Base-by-base conservation (phyloP, 2,888 invertebrate species). In the Rhagium mordax region DNA sequence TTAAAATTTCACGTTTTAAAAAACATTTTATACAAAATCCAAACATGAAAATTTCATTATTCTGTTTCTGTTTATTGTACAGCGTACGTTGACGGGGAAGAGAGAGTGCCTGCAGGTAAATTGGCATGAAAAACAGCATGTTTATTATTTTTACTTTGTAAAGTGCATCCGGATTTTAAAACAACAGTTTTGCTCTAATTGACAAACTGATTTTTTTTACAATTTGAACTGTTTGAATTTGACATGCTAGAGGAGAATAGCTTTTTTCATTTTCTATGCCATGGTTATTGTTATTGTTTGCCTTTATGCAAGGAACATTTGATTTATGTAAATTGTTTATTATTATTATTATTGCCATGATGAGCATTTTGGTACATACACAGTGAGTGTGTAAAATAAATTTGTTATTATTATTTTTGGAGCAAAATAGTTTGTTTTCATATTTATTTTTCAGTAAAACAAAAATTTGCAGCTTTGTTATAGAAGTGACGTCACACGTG, bases 61-160 rank as follows among this genome's bases (percentile, higher is more conserved):
- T 66, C n/a, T 65, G 48, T 70, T 66, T 72, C 61, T 66, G 49
- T 70, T 76, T 70, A 21, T 67, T 68, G 41, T 64, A 79, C 88
- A 92, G 92, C 92, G 87, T 91, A 91, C 88, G 90, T 91, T 89
- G 91, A 92, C 85, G 92, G 92, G 85, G 92, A 92, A 87, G 92
- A 92, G 87, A 88, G 92, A 88, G 89, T 91, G 85, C 92, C 92
- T 84, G 91, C 92, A 92, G 92, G 92, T 92, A 91, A 87, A 83
- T 79, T 53, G 72, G 81, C 80, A 82, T 82, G 82, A 77, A 78
- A 72, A 72, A 53, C 67, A 70, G 79, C 79, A 79, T 81, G 75
- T 71, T 78, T 70, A 72, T 70, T 74, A 61, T 24, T 69, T n/a
- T 69, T 60, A 68, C 48, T 71, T 66, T 71, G 48, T 65, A 24